These are phyloP conservation scores for Hermaeophaga mercurialis DNA, from an alignment of 2,888 invertebrate species.

Conservation along the genomic window DNA sequence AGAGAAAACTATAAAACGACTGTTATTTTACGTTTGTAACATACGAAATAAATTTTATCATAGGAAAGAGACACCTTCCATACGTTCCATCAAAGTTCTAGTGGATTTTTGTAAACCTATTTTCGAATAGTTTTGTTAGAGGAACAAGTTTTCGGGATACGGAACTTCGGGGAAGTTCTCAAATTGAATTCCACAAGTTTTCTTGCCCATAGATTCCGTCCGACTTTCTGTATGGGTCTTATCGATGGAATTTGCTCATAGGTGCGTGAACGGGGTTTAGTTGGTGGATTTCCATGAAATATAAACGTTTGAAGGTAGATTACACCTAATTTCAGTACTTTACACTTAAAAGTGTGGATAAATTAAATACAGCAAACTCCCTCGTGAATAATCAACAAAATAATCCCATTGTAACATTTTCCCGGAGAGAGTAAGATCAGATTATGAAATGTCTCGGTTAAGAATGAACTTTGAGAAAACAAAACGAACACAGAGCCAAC, in stretches of 20 bases:
- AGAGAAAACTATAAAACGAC: not conserved
- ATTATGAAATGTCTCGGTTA: not conserved
- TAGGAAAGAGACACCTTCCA: not conserved
- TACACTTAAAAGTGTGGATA: no score
- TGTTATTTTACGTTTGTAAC: constrained; percentile 2
- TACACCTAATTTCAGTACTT: no score
- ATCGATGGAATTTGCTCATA: constrained; percentile 10
- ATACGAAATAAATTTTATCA: constrained; percentile 11
- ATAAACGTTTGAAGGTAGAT: no score
- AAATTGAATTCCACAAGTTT: constrained; percentile 53
- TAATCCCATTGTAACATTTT: constrained; percentile 8
- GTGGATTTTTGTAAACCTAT: constrained; percentile 47
- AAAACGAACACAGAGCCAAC: constrained; percentile 9
- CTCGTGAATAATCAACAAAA: no score
- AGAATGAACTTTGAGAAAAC: constrained; percentile 6
- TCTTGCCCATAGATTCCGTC: constrained; percentile 41
- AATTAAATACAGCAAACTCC: no score
- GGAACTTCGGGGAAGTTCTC: constrained; percentile 52
- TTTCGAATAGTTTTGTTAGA: constrained; percentile 51
- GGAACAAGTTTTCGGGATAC: constrained; percentile 48
- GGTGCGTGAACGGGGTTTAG: no score
- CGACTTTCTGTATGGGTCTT: constrained; percentile 5
- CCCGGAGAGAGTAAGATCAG: not conserved
- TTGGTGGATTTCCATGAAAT: no score
- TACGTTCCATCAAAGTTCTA: constrained; percentile 11